A percentile compares a stretch with the other conserved stretches of the same genome.
phyloP scores from a whole-genome alignment of 1,140 invertebrate genomes.

The Anastrepha ludens region DNA sequence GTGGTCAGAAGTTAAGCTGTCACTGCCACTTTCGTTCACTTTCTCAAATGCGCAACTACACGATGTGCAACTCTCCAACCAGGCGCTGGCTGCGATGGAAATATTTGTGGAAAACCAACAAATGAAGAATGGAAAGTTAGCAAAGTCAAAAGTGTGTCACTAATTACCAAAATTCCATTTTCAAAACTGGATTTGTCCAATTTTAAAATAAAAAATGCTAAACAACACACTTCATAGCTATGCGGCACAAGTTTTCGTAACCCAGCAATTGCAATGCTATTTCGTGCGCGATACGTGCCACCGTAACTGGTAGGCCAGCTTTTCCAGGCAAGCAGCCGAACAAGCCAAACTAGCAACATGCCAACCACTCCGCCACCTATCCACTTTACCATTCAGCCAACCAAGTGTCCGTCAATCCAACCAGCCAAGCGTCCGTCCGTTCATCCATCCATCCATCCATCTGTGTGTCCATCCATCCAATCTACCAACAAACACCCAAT shows the following conservation, averaged over 20 bases:
- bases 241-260: background rate
- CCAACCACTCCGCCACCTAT: background rate
- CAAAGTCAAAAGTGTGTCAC: conserved; percentile 38
- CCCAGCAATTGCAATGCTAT: background rate
- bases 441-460: background rate
- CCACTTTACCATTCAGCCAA: background rate
- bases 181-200: conserved; percentile 44
- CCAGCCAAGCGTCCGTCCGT: background rate
- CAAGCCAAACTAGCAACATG: background rate
- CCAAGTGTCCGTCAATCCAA: conserved; percentile 4
- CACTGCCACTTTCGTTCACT: conserved; percentile 1
- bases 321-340: conserved; percentile 10
- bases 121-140: conserved; percentile 37
- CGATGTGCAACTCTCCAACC: background rate
- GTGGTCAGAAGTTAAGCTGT: conserved; percentile 32
- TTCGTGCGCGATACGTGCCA: background rate
- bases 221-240: conserved; percentile 1
- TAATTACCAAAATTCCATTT: conserved; percentile 50
- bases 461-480: background rate
- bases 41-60: background rate
- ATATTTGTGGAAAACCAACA: background rate
- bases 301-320: conserved; percentile 29
- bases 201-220: background rate
- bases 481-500: background rate
- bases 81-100: background rate